A percentile compares a stretch with the other conserved stretches of the same genome.
Evolutionary conservation across 2,113 vertebrate genomes (phyloP).

Genomic region (Balaeniceps rex): DNA sequence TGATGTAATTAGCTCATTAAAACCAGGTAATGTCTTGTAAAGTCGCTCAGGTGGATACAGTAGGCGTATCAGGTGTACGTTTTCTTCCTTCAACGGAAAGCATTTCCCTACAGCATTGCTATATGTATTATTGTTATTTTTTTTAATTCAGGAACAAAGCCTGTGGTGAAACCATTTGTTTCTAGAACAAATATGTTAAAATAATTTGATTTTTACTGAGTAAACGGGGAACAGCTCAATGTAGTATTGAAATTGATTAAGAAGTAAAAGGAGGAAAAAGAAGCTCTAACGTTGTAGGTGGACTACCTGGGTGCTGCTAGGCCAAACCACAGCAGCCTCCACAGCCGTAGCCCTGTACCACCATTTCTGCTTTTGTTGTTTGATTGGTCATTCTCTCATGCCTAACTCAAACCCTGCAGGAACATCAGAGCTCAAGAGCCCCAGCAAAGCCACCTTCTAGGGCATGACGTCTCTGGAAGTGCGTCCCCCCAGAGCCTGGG

Average conservation of each 20-base stretch:
- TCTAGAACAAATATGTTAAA: neutral
- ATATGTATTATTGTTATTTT: neutral
- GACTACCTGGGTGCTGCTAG: neutral
- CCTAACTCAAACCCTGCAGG: neutral
- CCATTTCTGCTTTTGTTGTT: neutral
- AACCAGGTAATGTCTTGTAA: constrained; percentile 87
- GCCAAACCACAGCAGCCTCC: neutral
- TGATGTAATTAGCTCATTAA: constrained; percentile 95
- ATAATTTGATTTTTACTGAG: neutral
- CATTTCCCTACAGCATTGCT: neutral
- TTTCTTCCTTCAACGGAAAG: neutral
- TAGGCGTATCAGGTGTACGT: constrained; percentile 66
- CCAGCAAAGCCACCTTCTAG: neutral
- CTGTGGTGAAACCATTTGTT: neutral
- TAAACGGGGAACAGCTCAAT: neutral
- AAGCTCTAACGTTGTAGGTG: accelerated
- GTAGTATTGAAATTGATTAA: neutral
- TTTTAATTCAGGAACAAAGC: neutral
- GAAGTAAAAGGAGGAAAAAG: neutral
- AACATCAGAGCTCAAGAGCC: neutral
- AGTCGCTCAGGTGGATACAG: constrained; percentile 74
- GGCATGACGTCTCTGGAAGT: neutral
- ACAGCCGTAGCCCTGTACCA: accelerated
- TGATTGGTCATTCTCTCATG: accelerated
- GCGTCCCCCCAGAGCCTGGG: neutral